Conservation (phyloP, 2,888 invertebrate species). For the Nemotelus pantherinus region DNA sequence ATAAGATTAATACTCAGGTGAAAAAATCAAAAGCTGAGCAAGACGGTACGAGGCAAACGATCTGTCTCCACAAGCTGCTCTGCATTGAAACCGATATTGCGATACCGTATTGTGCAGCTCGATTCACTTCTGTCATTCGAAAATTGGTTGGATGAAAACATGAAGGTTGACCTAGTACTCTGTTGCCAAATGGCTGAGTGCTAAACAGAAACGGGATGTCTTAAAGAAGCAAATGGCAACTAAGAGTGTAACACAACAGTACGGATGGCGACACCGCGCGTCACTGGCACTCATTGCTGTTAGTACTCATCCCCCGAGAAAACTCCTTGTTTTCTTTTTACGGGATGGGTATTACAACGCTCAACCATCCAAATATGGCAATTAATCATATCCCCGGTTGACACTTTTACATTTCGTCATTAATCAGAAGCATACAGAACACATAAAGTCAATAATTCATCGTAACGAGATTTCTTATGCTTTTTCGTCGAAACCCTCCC, state of each 20-base stretch:
- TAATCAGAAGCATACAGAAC: conserved; percentile 44
- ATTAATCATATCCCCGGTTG: conserved; percentile 45
- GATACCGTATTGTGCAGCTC: too few relatives aligned
- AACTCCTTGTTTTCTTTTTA: neutral
- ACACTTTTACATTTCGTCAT: conserved; percentile 45
- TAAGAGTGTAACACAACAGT: neutral
- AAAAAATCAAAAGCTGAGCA: neutral
- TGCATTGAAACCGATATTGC: too few relatives aligned
- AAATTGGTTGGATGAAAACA: too few relatives aligned
- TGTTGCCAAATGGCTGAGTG: too few relatives aligned
- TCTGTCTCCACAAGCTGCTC: neutral
- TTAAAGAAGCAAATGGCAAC: neutral
- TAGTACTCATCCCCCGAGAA: neutral
- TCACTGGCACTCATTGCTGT: neutral
- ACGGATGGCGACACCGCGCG: neutral
- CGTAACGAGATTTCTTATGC: conserved; percentile 42
- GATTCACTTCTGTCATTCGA: too few relatives aligned
- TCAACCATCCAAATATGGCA: conserved; percentile 32
- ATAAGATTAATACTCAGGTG: neutral
- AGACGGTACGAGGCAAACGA: neutral
- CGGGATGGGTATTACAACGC: conserved; percentile 10
- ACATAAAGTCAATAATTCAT: conserved; percentile 46
- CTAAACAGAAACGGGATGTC: too few relatives aligned
- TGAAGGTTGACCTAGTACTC: too few relatives aligned
- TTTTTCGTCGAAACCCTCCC: neutral